phyloP scores from a whole-genome alignment of 1,140 invertebrate species.

The Eulimnadia texana region DNA sequence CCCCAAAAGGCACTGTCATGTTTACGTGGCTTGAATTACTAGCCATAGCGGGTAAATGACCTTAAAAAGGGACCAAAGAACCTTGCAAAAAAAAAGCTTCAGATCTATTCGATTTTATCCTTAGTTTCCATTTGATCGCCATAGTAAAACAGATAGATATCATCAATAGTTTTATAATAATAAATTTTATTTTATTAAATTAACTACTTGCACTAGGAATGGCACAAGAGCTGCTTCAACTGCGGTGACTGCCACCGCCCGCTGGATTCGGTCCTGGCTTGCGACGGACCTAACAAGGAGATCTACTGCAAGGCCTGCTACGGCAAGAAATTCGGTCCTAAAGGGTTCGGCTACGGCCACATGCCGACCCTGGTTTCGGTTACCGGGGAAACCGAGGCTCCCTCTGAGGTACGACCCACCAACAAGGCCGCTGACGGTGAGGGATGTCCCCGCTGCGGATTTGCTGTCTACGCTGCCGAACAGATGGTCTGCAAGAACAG shows the following conservation, averaged over 20 bases:
- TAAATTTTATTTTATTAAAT: too few relatives aligned
- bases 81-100: too few relatives aligned
- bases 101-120: too few relatives aligned
- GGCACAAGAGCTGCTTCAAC: slow-evolving; percentile 80
- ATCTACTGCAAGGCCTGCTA: slow-evolving; percentile 90
- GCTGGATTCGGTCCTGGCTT: slow-evolving; percentile 83
- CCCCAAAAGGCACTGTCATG: too few relatives aligned
- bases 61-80: too few relatives aligned
- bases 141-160: too few relatives aligned
- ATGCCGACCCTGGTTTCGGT: slow-evolving; percentile 65
- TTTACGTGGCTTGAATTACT: too few relatives aligned
- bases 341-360: slow-evolving; percentile 75
- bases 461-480: slow-evolving; percentile 79
- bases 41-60: too few relatives aligned
- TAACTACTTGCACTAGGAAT: too few relatives aligned
- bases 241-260: slow-evolving; percentile 76
- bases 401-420: slow-evolving; percentile 42
- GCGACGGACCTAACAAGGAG: slow-evolving; percentile 80
- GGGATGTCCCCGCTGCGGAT: slow-evolving; percentile 72
- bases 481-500: slow-evolving; percentile 85
- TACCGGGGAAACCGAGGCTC: slow-evolving; percentile 50
- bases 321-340: slow-evolving; percentile 74
- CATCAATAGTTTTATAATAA: too few relatives aligned
- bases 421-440: slow-evolving; percentile 45
- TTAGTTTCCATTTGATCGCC: too few relatives aligned